Conservation (phyloP, 2,113 vertebrate species). For the Montifringilla adamsi region DNA sequence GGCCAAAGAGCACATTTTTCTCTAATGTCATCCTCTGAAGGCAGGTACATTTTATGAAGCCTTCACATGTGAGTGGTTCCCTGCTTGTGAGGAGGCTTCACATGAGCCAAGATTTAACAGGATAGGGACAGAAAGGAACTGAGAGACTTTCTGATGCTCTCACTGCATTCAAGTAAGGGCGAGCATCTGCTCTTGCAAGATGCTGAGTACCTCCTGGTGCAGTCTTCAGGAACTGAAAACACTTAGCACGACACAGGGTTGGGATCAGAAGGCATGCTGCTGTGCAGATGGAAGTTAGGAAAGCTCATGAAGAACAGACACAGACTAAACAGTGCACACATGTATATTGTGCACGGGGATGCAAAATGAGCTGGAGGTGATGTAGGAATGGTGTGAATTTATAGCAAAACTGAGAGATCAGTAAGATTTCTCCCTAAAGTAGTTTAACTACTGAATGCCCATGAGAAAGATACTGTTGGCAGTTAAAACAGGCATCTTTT, state of each 20-base stretch:
- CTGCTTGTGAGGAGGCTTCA: background rate
- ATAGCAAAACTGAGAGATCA: background rate
- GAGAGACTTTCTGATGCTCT: background rate
- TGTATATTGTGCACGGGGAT: background rate
- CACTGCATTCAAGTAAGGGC: background rate
- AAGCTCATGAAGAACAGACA: conserved; percentile 29
- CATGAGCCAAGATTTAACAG: background rate
- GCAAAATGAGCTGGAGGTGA: conserved; percentile 30
- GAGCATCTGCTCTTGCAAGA: conserved; percentile 13
- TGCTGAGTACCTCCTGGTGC: conserved; percentile 35
- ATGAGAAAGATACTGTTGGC: background rate
- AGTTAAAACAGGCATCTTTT: background rate
- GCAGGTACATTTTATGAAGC: conserved; percentile 8
- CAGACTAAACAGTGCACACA: conserved; percentile 52
- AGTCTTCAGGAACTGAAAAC: conserved; percentile 30
- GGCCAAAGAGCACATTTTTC: conserved; percentile 33
- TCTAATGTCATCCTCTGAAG: conserved; percentile 7
- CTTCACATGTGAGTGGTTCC: background rate
- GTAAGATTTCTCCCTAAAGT: background rate
- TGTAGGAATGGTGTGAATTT: conserved; percentile 27
- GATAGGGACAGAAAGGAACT: background rate
- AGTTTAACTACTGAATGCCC: conserved; percentile 9
- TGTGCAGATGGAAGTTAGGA: conserved; percentile 9
- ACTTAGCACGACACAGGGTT: background rate
- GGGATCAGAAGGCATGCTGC: conserved; percentile 26